phyloP scores from a whole-genome alignment of 1,140 invertebrate species.

The Globodera ellingtonae region DNA sequence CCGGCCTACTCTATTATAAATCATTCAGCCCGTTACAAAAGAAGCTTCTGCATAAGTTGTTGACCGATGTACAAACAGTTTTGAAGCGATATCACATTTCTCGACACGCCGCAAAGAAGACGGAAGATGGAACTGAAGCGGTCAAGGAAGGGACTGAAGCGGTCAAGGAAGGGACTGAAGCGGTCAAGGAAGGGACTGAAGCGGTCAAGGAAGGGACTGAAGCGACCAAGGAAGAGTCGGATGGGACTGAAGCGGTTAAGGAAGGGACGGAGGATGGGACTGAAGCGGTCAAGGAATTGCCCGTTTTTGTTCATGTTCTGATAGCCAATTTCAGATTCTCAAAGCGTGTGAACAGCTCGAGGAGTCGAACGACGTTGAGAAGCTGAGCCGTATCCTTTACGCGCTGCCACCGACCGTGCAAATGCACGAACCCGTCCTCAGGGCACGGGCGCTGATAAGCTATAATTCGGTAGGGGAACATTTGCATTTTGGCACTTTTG shows the following conservation, averaged over 20 bases:
- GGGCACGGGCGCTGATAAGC: slow-evolving; percentile 91
- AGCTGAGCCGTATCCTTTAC: slow-evolving; percentile 92
- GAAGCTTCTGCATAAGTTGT: slow-evolving; percentile 18
- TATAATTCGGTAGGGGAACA: slow-evolving; percentile 84
- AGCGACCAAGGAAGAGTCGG: too few relatives aligned
- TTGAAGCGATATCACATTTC: slow-evolving; percentile 11
- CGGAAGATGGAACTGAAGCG: too few relatives aligned
- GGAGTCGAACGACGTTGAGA: slow-evolving; percentile 93
- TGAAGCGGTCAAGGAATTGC: too few relatives aligned
- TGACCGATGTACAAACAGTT: slow-evolving; percentile 16
- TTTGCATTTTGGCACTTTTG: slow-evolving; percentile 76
- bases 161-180: too few relatives aligned
- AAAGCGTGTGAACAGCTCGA: slow-evolving; percentile 98
- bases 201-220: too few relatives aligned
- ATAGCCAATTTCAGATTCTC: slow-evolving; percentile 76
- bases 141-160: too few relatives aligned
- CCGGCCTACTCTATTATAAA: too few relatives aligned
- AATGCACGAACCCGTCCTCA: slow-evolving; percentile 88
- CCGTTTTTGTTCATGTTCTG: too few relatives aligned
- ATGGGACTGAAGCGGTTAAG: too few relatives aligned
- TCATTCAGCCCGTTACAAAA: slow-evolving; percentile 10
- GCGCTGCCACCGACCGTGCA: slow-evolving; percentile 90
- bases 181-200: too few relatives aligned
- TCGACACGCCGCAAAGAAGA: slow-evolving; percentile 6
- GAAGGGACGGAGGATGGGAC: too few relatives aligned